A percentile compares a stretch with the other conserved stretches of the same genome.
Evolutionary conservation across 2,888 invertebrate species (phyloP).

Genomic region (Sussaba pulchella): DNA sequence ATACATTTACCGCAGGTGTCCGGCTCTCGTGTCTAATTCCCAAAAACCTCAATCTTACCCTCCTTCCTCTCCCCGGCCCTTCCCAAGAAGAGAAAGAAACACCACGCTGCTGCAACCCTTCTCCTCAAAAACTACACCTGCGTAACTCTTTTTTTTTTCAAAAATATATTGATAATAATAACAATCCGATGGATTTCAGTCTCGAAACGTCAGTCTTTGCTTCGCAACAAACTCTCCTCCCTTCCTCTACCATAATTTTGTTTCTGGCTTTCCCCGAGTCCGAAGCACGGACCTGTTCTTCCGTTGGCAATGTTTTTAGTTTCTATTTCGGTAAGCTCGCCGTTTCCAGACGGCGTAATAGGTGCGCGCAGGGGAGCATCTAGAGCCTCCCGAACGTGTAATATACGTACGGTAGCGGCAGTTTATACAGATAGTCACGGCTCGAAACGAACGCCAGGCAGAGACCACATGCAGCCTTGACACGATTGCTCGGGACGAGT

Average conservation of each 20-base stretch:
- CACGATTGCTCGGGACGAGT: constrained; percentile 60
- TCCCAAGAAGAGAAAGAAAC: constrained; percentile 1
- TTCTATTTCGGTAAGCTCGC: constrained; percentile 61
- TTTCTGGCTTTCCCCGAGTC: neutral
- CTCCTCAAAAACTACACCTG: constrained; percentile 21
- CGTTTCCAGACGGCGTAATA: constrained; percentile 39
- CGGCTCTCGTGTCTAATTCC: constrained; percentile 34
- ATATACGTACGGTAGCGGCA: neutral
- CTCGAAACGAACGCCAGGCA: constrained; percentile 31
- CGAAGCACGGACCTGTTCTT: neutral
- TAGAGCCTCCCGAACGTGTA: neutral
- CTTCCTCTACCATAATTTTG: neutral
- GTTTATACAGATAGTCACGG: constrained; percentile 22
- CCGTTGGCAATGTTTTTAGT: constrained; percentile 35
- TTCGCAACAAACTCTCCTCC: neutral
- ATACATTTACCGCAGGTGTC: constrained; percentile 73
- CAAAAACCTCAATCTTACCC: constrained; percentile 56
- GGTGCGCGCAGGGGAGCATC: neutral
- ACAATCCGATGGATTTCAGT: constrained; percentile 28
- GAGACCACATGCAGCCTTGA: constrained; percentile 67
- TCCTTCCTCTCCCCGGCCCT: constrained; percentile 4
- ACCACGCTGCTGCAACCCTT: constrained; percentile 18
- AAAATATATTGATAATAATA: constrained; percentile 1
- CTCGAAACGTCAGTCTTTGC: neutral
- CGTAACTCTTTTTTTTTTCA: constrained; percentile 32